phyloP scores from a whole-genome alignment of 1,140 invertebrate genomes.

The Pectinophora gossypiella region DNA sequence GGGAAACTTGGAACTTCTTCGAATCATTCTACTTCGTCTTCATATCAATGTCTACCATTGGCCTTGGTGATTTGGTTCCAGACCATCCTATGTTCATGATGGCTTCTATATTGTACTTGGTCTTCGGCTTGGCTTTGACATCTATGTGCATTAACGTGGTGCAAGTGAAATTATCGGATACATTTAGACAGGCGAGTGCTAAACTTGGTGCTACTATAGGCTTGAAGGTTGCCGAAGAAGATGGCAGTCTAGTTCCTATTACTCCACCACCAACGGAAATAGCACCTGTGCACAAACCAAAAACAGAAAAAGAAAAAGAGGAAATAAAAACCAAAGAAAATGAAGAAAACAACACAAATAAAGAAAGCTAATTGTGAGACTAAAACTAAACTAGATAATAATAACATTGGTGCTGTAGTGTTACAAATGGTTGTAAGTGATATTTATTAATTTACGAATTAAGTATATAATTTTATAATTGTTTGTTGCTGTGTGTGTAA shows the following conservation, averaged over 20 bases:
- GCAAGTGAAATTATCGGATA: conserved; percentile 89
- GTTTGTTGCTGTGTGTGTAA: conserved; percentile 45
- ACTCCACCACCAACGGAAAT: conserved; percentile 64
- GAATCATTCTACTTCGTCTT: conserved; percentile 96
- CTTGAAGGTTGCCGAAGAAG: conserved; percentile 82
- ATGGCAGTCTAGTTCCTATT: conserved; percentile 70
- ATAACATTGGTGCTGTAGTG: background rate
- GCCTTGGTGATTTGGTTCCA: conserved; percentile 93
- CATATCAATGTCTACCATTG: conserved; percentile 95
- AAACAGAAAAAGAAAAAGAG: conserved; percentile 28
- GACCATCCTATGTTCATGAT: conserved; percentile 94
- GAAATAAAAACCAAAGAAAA: background rate
- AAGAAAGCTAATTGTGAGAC: background rate
- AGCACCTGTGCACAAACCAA: conserved; percentile 56
- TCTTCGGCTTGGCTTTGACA: conserved; percentile 95
- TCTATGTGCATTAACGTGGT: conserved; percentile 98
- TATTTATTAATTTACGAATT: background rate
- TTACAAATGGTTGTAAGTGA: background rate
- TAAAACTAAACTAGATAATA: no score
- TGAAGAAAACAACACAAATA: background rate
- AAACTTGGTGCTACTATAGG: conserved; percentile 92
- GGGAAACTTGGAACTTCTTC: conserved; percentile 90
- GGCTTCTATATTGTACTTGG: conserved; percentile 93
- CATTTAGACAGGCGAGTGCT: conserved; percentile 88
- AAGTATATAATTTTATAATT: conserved; percentile 2